Evolutionary conservation across 2,113 vertebrate genomes (phyloP).

Genomic region (Sturnus vulgaris): DNA sequence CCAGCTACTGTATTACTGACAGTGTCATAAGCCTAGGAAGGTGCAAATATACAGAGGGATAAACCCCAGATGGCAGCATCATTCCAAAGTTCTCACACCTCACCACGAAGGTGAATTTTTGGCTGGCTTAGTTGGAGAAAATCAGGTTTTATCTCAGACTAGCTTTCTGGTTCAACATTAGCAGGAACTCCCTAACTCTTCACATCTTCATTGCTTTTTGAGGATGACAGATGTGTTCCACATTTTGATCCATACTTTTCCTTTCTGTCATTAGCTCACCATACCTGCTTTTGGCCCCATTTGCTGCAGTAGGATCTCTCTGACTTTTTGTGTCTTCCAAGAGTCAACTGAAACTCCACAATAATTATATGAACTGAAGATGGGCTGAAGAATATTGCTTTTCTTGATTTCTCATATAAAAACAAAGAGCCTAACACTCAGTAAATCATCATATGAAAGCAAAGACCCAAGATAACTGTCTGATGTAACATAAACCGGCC

Average conservation of each 20-base stretch:
- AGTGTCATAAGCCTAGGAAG: not conserved
- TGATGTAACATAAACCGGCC: not conserved
- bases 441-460: not conserved
- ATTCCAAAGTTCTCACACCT: not conserved
- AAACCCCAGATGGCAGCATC: not conserved
- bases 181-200: not conserved
- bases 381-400: not conserved
- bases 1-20: not conserved
- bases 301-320: not conserved
- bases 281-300: not conserved
- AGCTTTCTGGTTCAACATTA: not conserved
- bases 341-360: not conserved
- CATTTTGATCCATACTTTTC: not conserved
- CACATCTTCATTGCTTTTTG: not conserved
- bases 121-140: not conserved
- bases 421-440: not conserved
- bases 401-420: not conserved
- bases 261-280: not conserved
- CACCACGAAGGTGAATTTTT: not conserved
- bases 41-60: not conserved
- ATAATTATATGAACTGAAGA: not conserved
- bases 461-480: not conserved
- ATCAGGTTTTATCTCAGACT: not conserved
- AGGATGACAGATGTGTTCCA: not conserved
- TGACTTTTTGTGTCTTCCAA: not conserved